Conservation (phyloP, 1,140 invertebrate genomes). For the Papilio aristodemus region DNA sequence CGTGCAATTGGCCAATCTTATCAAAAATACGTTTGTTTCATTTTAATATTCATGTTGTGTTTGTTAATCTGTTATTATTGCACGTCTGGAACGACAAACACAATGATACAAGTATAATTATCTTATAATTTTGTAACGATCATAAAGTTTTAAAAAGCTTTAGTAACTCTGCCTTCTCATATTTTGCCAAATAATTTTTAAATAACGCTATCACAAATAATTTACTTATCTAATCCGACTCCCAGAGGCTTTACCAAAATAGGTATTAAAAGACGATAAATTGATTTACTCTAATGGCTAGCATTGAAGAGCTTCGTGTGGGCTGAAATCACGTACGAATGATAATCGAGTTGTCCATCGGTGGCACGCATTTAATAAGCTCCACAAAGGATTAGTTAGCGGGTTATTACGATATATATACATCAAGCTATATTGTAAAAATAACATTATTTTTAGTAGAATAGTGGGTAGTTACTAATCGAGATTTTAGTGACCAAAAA, state of each 20-base stretch:
- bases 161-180: too few relatives aligned
- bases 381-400: constrained; percentile 25
- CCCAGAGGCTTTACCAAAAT: background rate
- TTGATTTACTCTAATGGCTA: background rate
- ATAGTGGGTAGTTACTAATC: too few relatives aligned
- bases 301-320: background rate
- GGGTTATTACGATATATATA: background rate
- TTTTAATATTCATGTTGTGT: constrained; percentile 19
- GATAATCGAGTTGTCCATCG: constrained; percentile 16
- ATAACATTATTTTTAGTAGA: too few relatives aligned
- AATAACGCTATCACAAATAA: too few relatives aligned
- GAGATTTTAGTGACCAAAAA: too few relatives aligned
- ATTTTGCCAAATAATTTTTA: too few relatives aligned
- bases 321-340: constrained; percentile 9
- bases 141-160: too few relatives aligned
- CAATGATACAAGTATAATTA: too few relatives aligned
- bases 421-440: background rate
- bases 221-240: background rate
- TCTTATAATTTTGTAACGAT: too few relatives aligned
- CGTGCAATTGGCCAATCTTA: constrained; percentile 21
- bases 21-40: constrained; percentile 23
- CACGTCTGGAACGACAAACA: too few relatives aligned
- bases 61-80: constrained; percentile 16
- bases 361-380: background rate
- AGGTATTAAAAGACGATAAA: background rate